Evolutionary conservation across 2,113 vertebrate species (phyloP), one percentile per base, ranked within the genome.

Genomic region (Nothocercus julius): DNA sequence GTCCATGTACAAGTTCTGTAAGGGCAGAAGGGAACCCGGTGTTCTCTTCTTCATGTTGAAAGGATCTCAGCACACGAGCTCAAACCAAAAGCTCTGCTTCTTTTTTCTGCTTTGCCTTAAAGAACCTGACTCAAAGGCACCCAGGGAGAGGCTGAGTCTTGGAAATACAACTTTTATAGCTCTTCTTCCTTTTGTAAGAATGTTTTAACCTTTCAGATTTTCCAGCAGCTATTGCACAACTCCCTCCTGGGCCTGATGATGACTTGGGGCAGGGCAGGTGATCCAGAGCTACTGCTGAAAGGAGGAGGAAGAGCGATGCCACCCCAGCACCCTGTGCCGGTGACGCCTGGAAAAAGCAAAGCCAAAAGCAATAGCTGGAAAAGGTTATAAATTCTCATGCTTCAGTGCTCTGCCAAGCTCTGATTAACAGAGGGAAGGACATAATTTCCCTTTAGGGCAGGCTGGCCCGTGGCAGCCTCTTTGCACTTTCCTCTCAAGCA

Each of bases 351-450:
- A 67, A 92, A 18, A 75, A 49, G 21, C 49, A 49, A 93, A 66
- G 61, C 70, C 82, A 87, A 78, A 18, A 85, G 27, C 30, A 89
- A 45, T 40, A 78, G 18, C 8, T 69, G 78, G 66, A 53, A 68
- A 89, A 89, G 82, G 54, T 89, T 72, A 73, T 36, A 51, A 72
- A 79, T 64, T 27, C 86, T 95, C 62, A 68, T 9, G 80, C 89
- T 96, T 85, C 94, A 68, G 42, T 40, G 83, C 92, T 81, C 83
- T 90, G 87, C 73, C 74, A 83, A 93, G 80, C 88, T 93, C 73
- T 61, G 18, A 5, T 45, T 66, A 88, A 21, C 77, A 56, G 11
- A 20, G 34, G 17, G 28, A 56, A 84, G 77, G 92, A 84, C 74
- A 56, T 34, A 20, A 45, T 54, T 91, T 85, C 79, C 75, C 85